These are phyloP conservation scores for Acyrthosiphon pisum DNA, from an alignment of 1,140 invertebrate genomes.

Conservation along the genomic window DNA sequence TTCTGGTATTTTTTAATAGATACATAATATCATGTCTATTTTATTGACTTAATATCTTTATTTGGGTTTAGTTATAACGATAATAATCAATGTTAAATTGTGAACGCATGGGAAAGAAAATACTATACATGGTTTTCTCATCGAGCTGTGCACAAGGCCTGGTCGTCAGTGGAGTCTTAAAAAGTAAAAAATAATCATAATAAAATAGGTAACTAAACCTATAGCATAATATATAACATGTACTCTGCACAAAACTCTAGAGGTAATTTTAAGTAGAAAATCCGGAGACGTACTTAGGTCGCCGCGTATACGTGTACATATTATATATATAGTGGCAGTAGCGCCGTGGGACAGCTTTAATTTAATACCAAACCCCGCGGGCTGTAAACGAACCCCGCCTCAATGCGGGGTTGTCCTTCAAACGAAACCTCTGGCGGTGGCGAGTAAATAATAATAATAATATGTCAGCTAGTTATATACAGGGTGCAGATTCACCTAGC, in stretches of 20 bases:
- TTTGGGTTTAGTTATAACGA: not conserved
- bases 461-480: not conserved
- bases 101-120: not conserved
- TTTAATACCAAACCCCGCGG: slow-evolving; percentile 38
- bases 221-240: not conserved
- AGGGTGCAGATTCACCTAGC: not conserved
- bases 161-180: not conserved
- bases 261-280: slow-evolving; percentile 38
- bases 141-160: not conserved
- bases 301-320: not conserved
- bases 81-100: not conserved
- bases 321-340: not conserved
- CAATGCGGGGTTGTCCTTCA: not conserved
- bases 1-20: not conserved
- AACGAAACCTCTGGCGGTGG: slow-evolving; percentile 17
- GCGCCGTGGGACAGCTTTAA: slow-evolving; percentile 35
- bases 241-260: not conserved
- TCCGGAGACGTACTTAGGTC: not conserved
- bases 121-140: not conserved
- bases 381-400: not conserved
- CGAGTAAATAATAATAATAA: not conserved
- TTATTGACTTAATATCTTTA: not conserved
- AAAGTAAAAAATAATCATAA: slow-evolving; percentile 1
- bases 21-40: not conserved
- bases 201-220: not conserved